Percentiles rank a stretch among this genome's conserved stretches.
Conservation (phyloP, 2,797 vertebrate species). For the Myotis planiceps region DNA sequence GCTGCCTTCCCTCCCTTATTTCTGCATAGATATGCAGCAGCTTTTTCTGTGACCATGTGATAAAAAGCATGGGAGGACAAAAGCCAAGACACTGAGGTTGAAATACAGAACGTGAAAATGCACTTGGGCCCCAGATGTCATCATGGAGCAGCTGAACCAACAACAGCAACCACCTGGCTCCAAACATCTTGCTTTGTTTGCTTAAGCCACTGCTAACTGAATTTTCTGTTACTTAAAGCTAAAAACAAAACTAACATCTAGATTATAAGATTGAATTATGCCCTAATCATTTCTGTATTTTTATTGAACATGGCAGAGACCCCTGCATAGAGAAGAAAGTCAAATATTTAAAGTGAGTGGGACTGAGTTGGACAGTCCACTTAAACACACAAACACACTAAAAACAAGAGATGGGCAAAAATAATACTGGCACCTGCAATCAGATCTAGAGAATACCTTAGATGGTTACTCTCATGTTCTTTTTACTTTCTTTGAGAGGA, state of each 20-base stretch:
- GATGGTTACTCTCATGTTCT: neutral
- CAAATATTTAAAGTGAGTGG: neutral
- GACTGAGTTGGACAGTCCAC: neutral
- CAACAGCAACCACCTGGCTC: neutral
- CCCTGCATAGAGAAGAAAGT: neutral
- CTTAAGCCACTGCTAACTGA: neutral
- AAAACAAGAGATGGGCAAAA: neutral
- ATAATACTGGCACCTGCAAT: neutral
- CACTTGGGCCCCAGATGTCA: neutral
- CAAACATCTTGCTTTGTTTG: neutral
- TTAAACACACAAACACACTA: neutral
- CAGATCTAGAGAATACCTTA: neutral
- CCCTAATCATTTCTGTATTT: neutral
- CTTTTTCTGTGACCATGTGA: neutral
- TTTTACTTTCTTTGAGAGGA: neutral
- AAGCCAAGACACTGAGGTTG: neutral
- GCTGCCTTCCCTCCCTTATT: neutral
- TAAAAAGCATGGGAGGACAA: neutral
- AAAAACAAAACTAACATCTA: neutral
- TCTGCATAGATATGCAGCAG: neutral
- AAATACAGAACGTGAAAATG: neutral
- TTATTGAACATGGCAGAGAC: neutral
- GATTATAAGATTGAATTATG: neutral
- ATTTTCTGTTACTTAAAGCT: neutral
- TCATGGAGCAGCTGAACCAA: neutral